Evolutionary conservation across 2,888 invertebrate genomes (phyloP).

Genomic region (Lithophane semibrunnea): DNA sequence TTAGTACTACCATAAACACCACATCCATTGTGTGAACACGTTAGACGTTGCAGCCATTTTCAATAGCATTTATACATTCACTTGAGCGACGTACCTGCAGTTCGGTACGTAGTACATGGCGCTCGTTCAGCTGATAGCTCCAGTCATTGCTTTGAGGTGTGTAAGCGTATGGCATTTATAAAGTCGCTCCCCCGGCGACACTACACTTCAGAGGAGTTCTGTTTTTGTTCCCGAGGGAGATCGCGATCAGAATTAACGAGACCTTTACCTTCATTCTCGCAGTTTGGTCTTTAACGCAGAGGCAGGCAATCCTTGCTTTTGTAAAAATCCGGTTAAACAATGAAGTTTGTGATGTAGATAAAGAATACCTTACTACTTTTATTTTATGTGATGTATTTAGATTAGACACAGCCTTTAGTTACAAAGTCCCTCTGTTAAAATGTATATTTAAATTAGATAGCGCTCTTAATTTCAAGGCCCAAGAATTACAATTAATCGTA

Average conservation of each 20-base stretch:
- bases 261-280: slow-evolving; percentile 58
- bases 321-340: slow-evolving; percentile 38
- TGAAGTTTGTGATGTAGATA: slow-evolving; percentile 44
- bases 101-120: slow-evolving; percentile 44
- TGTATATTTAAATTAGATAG: slow-evolving; percentile 65
- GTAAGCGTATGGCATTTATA: slow-evolving; percentile 65
- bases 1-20: slow-evolving; percentile 63
- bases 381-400: slow-evolving; percentile 56
- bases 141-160: slow-evolving; percentile 66
- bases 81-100: slow-evolving; percentile 50
- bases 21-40: slow-evolving; percentile 58
- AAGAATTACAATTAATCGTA: slow-evolving; percentile 73
- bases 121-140: slow-evolving; percentile 59
- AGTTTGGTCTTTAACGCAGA: slow-evolving; percentile 51
- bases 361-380: slow-evolving; percentile 45
- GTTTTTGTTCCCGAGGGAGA: slow-evolving; percentile 57
- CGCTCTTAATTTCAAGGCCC: slow-evolving; percentile 69
- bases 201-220: slow-evolving; percentile 59
- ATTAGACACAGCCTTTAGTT: slow-evolving; percentile 45
- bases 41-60: slow-evolving; percentile 52
- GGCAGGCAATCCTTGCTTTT: slow-evolving; percentile 43
- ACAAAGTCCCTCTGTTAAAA: slow-evolving; percentile 48
- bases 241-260: slow-evolving; percentile 61
- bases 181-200: slow-evolving; percentile 60
- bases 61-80: slow-evolving; percentile 57